Conservation (phyloP, 1,140 invertebrate genomes). For the Vollenhovia emeryi region DNA sequence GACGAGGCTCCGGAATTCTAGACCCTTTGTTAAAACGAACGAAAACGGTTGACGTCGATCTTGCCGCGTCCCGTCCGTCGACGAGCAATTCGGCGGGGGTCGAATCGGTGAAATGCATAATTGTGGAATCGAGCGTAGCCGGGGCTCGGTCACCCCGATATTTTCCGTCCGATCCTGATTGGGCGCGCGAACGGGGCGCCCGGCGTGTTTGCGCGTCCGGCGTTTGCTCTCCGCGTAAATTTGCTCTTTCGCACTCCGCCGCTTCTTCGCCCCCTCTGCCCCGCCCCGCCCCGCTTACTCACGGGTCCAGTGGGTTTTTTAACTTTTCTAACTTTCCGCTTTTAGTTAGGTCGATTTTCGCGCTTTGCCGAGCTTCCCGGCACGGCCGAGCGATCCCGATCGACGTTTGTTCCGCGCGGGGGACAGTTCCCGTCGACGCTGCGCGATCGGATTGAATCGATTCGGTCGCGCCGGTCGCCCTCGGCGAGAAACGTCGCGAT, state of each 20-base stretch:
- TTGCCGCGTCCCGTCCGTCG: neutral
- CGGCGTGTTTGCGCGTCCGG: constrained; percentile 39
- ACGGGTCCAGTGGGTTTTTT: neutral
- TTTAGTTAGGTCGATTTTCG: constrained; percentile 37
- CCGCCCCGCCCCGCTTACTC: neutral
- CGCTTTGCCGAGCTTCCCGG: constrained; percentile 30
- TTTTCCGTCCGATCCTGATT: constrained; percentile 56
- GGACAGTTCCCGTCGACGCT: neutral
- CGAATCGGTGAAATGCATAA: constrained; percentile 53
- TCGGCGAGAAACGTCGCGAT: neutral
- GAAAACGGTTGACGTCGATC: constrained; percentile 5
- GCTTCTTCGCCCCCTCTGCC: neutral
- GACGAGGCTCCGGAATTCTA: no score
- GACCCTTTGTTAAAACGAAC: neutral
- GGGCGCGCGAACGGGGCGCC: constrained; percentile 37
- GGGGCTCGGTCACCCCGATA: constrained; percentile 22
- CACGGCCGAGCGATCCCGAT: neutral
- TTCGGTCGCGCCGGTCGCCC: neutral
- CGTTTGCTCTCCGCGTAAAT: constrained; percentile 44
- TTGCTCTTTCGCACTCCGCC: constrained; percentile 18
- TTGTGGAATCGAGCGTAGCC: constrained; percentile 61
- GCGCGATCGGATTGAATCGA: neutral
- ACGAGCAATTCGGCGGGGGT: constrained; percentile 18
- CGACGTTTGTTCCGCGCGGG: neutral
- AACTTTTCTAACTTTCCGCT: constrained; percentile 45